Base-by-base conservation (phyloP, 2,888 invertebrate genomes). In the Synergus umbraculus region DNA sequence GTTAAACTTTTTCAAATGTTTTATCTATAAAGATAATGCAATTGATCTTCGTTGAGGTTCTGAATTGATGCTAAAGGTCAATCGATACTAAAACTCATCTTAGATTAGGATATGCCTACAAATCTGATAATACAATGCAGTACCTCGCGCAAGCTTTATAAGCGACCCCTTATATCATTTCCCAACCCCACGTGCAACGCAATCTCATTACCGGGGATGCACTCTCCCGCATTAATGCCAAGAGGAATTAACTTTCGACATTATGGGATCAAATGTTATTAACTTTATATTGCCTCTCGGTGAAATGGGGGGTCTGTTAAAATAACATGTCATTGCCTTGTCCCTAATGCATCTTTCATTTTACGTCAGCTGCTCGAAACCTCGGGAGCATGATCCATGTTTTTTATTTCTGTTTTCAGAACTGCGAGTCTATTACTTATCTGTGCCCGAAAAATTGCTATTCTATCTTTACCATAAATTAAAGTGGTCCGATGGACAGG, bases 161-260 rank as follows among this genome's bases (percentile, higher is more conserved):
- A 89, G 88, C 85, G 85, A 87, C 85, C 89, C 89, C 89, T 90
- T 90, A 89, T 80, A 82, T 83, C 79, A 81, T 82, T 78, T 73
- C 78, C 54, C 78, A 78, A 78, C 69, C 58, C 78, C 78, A 69
- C 69, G 69, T 76, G 82, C 82, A 82, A 83, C 79, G 79, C 82
- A 83, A 83, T 83, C 83, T 83, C 81, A 83, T 83, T 83, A 83
- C 82, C 81, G 54, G 78, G 79, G 73, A 80, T 81, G 79, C 82
- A 83, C 83, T 83, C 79, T 78, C 22, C 22, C 86, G 89, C 91
- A 90, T 91, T 91, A 91, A 90, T 91, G 88, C 90, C 89, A 86
- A 88, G 88, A 90, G 89, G 88, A 90, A 91, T 91, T 90, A 91
- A 90, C 89, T 91, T 90, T 91, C 88, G 85, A 87, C 87, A 88